Evolutionary conservation across 2,113 vertebrate genomes (phyloP).

Genomic region (Cyphomyrus plagiostoma): DNA sequence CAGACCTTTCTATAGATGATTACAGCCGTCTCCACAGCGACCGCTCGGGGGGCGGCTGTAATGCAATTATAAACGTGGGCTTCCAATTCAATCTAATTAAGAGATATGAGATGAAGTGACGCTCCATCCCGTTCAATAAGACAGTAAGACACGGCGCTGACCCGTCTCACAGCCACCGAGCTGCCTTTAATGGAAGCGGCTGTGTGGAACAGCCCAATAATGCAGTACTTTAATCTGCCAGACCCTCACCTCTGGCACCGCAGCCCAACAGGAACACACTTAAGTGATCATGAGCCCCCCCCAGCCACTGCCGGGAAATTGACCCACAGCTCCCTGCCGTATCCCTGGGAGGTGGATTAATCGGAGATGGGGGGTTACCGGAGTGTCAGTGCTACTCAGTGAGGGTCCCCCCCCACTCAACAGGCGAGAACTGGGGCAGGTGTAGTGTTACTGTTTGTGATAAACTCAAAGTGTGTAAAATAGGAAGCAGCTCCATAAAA

Average conservation of each 20-base stretch:
- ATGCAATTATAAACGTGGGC: constrained; percentile 59
- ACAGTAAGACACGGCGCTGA: constrained; percentile 57
- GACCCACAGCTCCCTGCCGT: neutral
- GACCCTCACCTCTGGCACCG: constrained; percentile 17
- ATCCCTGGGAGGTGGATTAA: neutral
- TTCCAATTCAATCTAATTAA: constrained; percentile 66
- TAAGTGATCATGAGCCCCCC: constrained; percentile 27
- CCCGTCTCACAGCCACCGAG: constrained; percentile 59
- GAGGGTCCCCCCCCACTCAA: neutral
- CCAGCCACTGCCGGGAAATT: neutral
- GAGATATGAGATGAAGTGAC: constrained; percentile 57
- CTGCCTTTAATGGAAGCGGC: constrained; percentile 62
- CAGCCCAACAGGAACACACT: constrained; percentile 7
- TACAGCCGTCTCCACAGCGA: constrained; percentile 17
- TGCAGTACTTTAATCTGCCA: constrained; percentile 20
- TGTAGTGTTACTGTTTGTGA: neutral
- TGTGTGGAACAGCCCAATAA: constrained; percentile 56
- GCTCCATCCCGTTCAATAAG: constrained; percentile 57
- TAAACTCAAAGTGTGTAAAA: neutral
- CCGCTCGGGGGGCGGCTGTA: constrained; percentile 36
- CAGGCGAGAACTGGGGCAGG: neutral
- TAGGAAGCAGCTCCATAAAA: neutral
- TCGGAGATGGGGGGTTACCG: neutral
- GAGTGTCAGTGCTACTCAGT: neutral
- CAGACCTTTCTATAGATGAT: neutral